These are phyloP conservation scores for Coptodon rendalli DNA, from an alignment of 2,113 vertebrate species.

Conservation along the genomic window DNA sequence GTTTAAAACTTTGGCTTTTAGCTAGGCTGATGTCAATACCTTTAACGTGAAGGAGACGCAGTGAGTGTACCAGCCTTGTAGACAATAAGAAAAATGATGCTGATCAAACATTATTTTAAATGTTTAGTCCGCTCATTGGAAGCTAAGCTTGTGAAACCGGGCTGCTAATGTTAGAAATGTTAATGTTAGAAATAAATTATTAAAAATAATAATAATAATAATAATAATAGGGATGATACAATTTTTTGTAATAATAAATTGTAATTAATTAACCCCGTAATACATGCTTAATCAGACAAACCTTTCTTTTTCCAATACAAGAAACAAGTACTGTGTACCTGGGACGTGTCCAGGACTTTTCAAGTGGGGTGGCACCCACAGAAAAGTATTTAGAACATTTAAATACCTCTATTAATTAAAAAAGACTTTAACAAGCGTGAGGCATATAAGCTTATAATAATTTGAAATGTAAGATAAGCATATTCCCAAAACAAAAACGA, in stretches of 20 bases:
- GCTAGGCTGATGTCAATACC: not conserved
- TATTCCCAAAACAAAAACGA: not conserved
- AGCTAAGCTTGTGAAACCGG: not conserved
- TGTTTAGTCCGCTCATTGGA: not conserved
- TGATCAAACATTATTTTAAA: not conserved
- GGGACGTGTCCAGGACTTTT: not conserved
- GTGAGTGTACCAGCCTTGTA: not conserved
- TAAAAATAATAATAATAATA: fast-evolving
- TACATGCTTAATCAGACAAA: not conserved
- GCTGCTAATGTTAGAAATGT: not conserved
- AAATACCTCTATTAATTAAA: not conserved
- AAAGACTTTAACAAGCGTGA: not conserved
- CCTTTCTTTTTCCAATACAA: not conserved
- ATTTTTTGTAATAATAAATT: not conserved
- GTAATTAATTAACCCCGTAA: not conserved
- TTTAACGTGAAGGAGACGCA: not conserved
- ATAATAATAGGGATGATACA: not conserved
- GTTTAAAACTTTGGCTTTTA: not conserved
- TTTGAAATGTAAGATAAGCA: not conserved
- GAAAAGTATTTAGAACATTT: not conserved
- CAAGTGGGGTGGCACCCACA: not conserved
- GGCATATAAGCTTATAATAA: not conserved
- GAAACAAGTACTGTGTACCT: not conserved
- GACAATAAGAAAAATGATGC: not conserved
- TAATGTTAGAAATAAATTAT: not conserved